Conservation (phyloP, 1,140 invertebrate species). For the Ceratitis capitata region DNA sequence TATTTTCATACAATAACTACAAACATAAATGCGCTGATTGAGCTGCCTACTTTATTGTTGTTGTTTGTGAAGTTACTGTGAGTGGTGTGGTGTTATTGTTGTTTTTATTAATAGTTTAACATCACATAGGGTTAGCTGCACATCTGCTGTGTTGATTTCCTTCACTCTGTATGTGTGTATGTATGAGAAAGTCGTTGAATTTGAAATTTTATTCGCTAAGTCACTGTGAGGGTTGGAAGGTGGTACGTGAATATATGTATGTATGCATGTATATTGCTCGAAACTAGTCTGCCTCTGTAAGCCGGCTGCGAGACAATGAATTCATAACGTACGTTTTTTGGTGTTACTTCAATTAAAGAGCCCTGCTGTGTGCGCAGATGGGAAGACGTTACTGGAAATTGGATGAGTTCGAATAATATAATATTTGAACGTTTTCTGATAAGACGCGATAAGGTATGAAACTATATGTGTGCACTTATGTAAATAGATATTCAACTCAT, state of each 20-base stretch:
- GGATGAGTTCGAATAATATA: too few species aligned
- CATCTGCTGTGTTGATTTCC: not conserved
- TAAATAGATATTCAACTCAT: too few species aligned
- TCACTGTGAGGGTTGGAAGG: not conserved
- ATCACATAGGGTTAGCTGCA: not conserved
- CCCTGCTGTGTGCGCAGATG: not conserved
- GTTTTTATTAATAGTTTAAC: too few species aligned
- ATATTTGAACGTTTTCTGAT: not conserved
- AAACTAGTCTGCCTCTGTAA: not conserved
- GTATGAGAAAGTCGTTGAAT: not conserved
- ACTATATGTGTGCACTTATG: too few species aligned
- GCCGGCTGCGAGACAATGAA: not conserved
- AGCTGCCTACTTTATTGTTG: not conserved
- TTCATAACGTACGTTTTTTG: conserved; percentile 1
- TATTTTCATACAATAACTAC: not conserved
- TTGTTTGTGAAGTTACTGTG: not conserved
- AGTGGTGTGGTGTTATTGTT: too few species aligned
- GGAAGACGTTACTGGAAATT: not conserved
- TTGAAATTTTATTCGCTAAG: not conserved
- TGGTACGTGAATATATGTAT: not conserved
- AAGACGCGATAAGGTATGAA: too few species aligned
- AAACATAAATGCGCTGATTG: not conserved
- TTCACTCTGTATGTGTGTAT: too few species aligned
- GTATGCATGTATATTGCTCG: not conserved
- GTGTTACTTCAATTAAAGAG: not conserved